phyloP scores from a whole-genome alignment of 2,888 invertebrate species.

The Lagria hirta region DNA sequence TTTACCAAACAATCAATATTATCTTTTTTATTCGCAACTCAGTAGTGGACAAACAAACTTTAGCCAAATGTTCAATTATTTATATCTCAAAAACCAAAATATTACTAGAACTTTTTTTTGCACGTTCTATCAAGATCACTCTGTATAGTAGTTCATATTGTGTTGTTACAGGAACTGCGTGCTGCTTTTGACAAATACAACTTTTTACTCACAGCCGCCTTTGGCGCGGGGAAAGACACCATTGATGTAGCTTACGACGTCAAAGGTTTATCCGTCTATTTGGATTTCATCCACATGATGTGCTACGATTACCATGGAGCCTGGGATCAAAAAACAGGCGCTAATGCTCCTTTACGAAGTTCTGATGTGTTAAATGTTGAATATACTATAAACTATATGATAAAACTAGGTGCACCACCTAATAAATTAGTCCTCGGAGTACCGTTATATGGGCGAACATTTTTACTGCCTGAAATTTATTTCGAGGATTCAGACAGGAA shows the following conservation, averaged over 20 bases:
- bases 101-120: background rate
- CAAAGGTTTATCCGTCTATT: slow-evolving; percentile 64
- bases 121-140: background rate
- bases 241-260: slow-evolving; percentile 80
- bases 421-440: slow-evolving; percentile 80
- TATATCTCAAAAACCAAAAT: too few relatives aligned
- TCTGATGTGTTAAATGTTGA: slow-evolving; percentile 68
- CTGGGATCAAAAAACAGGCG: slow-evolving; percentile 75
- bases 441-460: slow-evolving; percentile 83
- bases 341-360: slow-evolving; percentile 74
- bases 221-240: slow-evolving; percentile 75
- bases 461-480: slow-evolving; percentile 57
- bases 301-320: slow-evolving; percentile 88
- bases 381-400: slow-evolving; percentile 73
- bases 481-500: slow-evolving; percentile 40
- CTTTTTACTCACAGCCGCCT: slow-evolving; percentile 76
- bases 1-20: too few relatives aligned
- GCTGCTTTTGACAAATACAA: slow-evolving; percentile 68
- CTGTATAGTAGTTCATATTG: background rate
- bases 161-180: slow-evolving; percentile 66
- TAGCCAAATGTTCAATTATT: too few relatives aligned
- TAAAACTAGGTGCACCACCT: slow-evolving; percentile 71
- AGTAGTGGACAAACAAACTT: too few relatives aligned
- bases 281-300: slow-evolving; percentile 81
- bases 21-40: too few relatives aligned